These are phyloP conservation scores for Spongilla lacustris DNA, from an alignment of 37 sponge, comb jelly and placozoan genomes.

Conservation along the genomic window DNA sequence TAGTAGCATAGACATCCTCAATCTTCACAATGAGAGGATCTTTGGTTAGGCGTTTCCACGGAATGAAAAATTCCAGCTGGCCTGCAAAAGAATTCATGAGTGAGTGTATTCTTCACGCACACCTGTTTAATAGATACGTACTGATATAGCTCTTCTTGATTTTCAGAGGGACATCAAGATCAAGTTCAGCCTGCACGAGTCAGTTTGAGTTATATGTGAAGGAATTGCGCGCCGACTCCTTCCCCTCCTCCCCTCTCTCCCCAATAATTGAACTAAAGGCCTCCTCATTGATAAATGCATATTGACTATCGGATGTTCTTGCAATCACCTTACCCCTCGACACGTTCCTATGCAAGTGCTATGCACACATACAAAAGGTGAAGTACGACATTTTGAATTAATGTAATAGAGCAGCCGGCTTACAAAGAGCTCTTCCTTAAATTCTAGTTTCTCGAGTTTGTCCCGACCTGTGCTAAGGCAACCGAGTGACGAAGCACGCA, in stretches of 20 bases:
- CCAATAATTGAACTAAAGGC: background rate
- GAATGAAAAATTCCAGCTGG: constrained; percentile 72
- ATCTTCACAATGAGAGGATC: constrained; percentile 73
- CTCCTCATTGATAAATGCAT: background rate
- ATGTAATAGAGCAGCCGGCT: constrained; percentile 26
- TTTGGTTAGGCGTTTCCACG: constrained; percentile 86
- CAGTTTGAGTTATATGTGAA: background rate
- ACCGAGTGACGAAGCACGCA: background rate
- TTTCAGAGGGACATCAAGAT: constrained; percentile 65
- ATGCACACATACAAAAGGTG: background rate
- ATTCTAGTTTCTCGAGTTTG: constrained; percentile 72
- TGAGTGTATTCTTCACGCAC: background rate
- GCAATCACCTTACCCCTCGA: no score
- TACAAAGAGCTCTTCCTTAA: constrained; percentile 86
- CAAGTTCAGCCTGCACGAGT: constrained; percentile 47
- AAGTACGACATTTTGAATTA: background rate
- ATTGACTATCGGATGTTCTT: no score
- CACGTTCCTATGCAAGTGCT: no score
- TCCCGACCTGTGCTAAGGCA: constrained; percentile 77
- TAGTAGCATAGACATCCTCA: constrained; percentile 79
- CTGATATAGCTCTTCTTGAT: constrained; percentile 70
- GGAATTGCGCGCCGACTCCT: no score
- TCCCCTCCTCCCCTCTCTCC: background rate
- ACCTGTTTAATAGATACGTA: constrained; percentile 14
- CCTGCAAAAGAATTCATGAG: constrained; percentile 39